Evolutionary conservation across 2,888 invertebrate genomes (phyloP).

Genomic region (Trichogramma dendrolimi): DNA sequence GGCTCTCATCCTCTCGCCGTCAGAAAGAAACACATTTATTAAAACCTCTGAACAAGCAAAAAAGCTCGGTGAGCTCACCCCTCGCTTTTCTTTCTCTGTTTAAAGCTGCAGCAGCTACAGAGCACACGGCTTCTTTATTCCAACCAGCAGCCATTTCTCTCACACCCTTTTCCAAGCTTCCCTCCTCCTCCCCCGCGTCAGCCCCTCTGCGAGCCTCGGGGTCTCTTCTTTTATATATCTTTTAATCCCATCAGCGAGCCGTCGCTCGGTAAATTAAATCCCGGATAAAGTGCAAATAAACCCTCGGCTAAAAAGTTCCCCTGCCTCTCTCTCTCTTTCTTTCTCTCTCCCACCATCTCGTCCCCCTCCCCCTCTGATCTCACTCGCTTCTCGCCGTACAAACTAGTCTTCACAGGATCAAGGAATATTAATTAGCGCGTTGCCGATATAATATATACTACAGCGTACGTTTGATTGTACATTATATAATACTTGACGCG

Average conservation of each 20-base stretch:
- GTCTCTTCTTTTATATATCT: no score
- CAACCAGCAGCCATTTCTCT: neutral
- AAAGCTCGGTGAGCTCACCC: no score
- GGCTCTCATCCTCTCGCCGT: neutral
- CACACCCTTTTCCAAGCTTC: neutral
- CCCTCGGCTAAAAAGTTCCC: slow-evolving; percentile 34
- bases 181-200: slow-evolving; percentile 22
- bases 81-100: neutral
- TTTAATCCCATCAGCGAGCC: slow-evolving; percentile 41
- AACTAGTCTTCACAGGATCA: neutral
- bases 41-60: slow-evolving; percentile 17
- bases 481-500: slow-evolving; percentile 13
- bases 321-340: neutral
- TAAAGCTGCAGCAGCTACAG: neutral
- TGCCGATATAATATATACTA: slow-evolving; percentile 19
- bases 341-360: neutral
- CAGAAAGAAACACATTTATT: slow-evolving; percentile 15
- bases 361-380: slow-evolving; percentile 9
- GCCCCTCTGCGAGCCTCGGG: slow-evolving; percentile 10
- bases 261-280: slow-evolving; percentile 50
- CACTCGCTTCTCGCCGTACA: neutral
- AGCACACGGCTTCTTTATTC: slow-evolving; percentile 5
- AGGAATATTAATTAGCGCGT: slow-evolving; percentile 28
- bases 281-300: slow-evolving; percentile 52
- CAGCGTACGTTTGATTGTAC: slow-evolving; percentile 11